These are phyloP conservation scores for Thymelicus acteon DNA, from an alignment of 2,888 invertebrate species.

Conservation along the genomic window DNA sequence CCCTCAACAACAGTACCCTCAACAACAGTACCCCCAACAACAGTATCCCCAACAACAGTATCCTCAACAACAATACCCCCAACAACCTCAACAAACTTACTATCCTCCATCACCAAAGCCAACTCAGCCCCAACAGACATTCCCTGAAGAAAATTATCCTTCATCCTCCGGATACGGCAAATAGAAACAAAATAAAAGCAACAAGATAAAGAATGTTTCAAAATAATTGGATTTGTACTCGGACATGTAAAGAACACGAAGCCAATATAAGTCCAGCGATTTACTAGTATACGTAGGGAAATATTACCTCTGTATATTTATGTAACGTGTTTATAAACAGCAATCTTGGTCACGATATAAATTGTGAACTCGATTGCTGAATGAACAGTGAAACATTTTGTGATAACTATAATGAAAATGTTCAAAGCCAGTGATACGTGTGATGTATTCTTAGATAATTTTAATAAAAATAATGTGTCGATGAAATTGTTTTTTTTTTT, in stretches of 20 bases:
- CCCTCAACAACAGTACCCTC: conserved; percentile 42
- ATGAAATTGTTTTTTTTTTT: conserved; percentile 4
- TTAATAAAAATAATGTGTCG: conserved; percentile 43
- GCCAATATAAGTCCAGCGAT: conserved; percentile 21
- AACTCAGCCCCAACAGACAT: conserved; percentile 33
- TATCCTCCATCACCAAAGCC: conserved; percentile 26
- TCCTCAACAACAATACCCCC: conserved; percentile 37
- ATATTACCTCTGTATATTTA: conserved; percentile 31
- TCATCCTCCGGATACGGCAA: conserved; percentile 38
- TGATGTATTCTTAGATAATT: conserved; percentile 48
- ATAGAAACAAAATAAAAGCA: conserved; percentile 22
- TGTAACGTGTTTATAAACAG: conserved; percentile 47
- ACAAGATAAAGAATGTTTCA: conserved; percentile 22
- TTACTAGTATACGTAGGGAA: conserved; percentile 34
- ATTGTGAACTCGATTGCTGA: conserved; percentile 77
- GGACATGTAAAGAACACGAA: conserved; percentile 12
- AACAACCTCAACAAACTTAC: conserved; percentile 34
- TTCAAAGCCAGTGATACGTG: conserved; percentile 47
- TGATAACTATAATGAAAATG: conserved; percentile 44
- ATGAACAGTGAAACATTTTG: conserved; percentile 42
- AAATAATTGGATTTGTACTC: conserved; percentile 18
- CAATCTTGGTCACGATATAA: conserved; percentile 70
- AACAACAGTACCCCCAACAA: conserved; percentile 45
- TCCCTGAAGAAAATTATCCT: conserved; percentile 45
- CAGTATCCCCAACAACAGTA: conserved; percentile 39